Percentiles rank a stretch among this genome's conserved stretches.
phyloP scores from a whole-genome alignment of 2,888 invertebrate genomes.

The Dryobota labecula region DNA sequence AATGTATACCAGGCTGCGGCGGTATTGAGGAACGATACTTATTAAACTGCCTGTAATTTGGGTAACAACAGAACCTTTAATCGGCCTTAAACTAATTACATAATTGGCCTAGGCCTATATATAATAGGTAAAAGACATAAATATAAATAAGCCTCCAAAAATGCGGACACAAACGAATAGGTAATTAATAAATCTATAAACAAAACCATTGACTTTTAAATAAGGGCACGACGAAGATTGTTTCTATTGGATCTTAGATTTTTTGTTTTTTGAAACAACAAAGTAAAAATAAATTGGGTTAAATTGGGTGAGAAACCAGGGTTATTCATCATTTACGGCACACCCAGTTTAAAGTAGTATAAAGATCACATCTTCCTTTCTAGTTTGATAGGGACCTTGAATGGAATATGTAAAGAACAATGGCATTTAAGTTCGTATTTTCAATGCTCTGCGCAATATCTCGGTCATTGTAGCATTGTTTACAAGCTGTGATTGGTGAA shows the following conservation, averaged over 20 bases:
- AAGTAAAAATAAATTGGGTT: too few species aligned
- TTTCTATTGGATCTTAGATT: too few species aligned
- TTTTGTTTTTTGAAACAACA: too few species aligned
- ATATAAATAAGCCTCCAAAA: background rate
- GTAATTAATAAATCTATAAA: background rate
- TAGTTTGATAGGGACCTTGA: constrained; percentile 38
- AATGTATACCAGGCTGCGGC: background rate
- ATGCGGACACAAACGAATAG: background rate
- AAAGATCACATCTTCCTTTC: constrained; percentile 42
- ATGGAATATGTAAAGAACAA: constrained; percentile 42
- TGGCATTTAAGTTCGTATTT: constrained; percentile 36
- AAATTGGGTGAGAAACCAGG: background rate
- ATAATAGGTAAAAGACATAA: background rate
- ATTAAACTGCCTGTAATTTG: background rate
- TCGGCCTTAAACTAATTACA: background rate
- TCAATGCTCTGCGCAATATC: constrained; percentile 20
- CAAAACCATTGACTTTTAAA: background rate
- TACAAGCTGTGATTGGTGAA: constrained; percentile 2
- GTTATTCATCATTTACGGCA: background rate
- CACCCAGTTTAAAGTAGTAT: background rate
- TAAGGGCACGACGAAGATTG: too few species aligned
- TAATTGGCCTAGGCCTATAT: too few species aligned
- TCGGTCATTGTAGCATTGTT: constrained; percentile 18
- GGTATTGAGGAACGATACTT: background rate
- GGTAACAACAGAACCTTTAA: background rate